Percentiles rank a stretch among this genome's conserved stretches.
Evolutionary conservation across 2,113 vertebrate species (phyloP).

Genomic region (Delphinapterus leucas): DNA sequence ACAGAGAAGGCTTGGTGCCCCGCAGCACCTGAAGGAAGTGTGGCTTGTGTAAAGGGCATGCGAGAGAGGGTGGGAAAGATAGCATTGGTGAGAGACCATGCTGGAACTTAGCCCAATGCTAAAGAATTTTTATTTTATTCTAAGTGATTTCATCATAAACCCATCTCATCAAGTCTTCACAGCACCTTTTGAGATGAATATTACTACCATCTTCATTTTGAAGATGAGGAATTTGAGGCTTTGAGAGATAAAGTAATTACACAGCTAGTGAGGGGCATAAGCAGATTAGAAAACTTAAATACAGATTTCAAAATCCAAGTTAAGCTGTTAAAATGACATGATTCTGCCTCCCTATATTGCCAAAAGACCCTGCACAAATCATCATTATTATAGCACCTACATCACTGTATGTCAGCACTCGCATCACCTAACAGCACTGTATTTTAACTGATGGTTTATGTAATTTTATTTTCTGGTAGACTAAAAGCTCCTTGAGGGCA

Average conservation of each 20-base stretch:
- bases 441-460: neutral
- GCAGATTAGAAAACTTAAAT: neutral
- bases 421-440: neutral
- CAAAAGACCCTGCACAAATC: neutral
- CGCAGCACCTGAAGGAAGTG: neutral
- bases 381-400: neutral
- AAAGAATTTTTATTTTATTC: neutral
- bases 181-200: neutral
- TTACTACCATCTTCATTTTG: neutral
- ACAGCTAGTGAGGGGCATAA: neutral
- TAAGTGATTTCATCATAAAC: neutral
- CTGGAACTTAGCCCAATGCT: neutral
- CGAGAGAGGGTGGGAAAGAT: too few species aligned
- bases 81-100: neutral
- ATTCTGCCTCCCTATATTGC: neutral
- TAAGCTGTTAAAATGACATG: neutral
- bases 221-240: neutral
- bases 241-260: neutral
- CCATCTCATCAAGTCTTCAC: neutral
- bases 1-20: neutral
- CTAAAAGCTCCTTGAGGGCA: neutral
- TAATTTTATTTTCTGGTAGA: neutral
- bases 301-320: neutral
- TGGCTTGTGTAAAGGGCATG: fast-evolving
- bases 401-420: neutral